Evolutionary conservation across 2,888 invertebrate species (phyloP).

Genomic region (Hemistola chrysoprasaria): DNA sequence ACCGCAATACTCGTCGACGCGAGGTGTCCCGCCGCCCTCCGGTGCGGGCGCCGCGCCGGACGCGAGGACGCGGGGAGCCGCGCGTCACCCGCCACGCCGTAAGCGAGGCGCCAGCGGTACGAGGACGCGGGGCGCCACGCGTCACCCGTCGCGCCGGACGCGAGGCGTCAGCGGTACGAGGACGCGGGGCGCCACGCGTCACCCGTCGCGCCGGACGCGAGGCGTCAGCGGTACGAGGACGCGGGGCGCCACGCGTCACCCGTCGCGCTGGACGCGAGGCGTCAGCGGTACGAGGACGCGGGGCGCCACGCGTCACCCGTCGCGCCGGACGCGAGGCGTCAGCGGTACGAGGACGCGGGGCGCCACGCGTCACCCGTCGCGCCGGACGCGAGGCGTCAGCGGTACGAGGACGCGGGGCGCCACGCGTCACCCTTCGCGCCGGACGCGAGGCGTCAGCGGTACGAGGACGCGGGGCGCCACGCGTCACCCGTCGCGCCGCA

Average conservation of each 20-base stretch:
- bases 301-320: slow-evolving; percentile 3
- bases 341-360: too few relatives aligned
- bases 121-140: too few relatives aligned
- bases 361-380: slow-evolving; percentile 7
- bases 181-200: slow-evolving; percentile 3
- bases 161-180: neutral
- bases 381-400: too few relatives aligned
- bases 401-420: slow-evolving; percentile 1
- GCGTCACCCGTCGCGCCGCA: too few relatives aligned
- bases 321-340: too few relatives aligned
- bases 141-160: slow-evolving; percentile 8
- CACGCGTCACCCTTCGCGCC: slow-evolving; percentile 7
- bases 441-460: slow-evolving; percentile 6
- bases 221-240: too few relatives aligned
- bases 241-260: slow-evolving; percentile 9
- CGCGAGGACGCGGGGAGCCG: slow-evolving; percentile 1
- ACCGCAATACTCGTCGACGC: too few relatives aligned
- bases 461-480: slow-evolving; percentile 1
- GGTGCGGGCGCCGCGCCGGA: neutral
- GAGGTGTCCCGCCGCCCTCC: slow-evolving; percentile 11
- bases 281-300: slow-evolving; percentile 1
- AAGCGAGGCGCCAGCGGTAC: too few relatives aligned
- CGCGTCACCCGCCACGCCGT: slow-evolving; percentile 6
- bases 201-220: slow-evolving; percentile 9
- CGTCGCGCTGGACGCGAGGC: neutral